Conservation (phyloP, 1,140 invertebrate species). For the Parapsyche elsis region DNA sequence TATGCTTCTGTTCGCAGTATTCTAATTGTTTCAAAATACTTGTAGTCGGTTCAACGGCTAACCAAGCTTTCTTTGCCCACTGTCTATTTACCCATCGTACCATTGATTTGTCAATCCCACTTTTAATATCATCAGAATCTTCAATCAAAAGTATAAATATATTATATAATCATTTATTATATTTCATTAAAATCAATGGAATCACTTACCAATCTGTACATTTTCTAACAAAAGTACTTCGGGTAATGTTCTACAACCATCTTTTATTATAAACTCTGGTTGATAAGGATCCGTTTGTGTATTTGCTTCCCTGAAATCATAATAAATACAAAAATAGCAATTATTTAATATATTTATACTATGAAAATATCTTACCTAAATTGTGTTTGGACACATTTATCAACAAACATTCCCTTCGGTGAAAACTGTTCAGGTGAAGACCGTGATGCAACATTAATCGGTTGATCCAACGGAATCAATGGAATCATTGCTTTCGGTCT, state of each 20-base stretch:
- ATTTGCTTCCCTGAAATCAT: constrained; percentile 16
- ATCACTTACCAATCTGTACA: constrained; percentile 23
- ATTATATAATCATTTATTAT: background rate
- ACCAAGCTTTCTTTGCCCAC: constrained; percentile 30
- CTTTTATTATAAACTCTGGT: constrained; percentile 35
- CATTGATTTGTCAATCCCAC: constrained; percentile 22
- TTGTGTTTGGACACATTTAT: constrained; percentile 25
- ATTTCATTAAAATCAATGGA: constrained; percentile 14
- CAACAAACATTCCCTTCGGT: constrained; percentile 23
- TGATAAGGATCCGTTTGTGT: constrained; percentile 40
- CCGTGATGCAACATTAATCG: background rate
- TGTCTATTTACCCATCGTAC: constrained; percentile 34
- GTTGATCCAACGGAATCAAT: background rate
- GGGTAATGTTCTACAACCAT: constrained; percentile 17
- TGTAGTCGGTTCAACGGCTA: constrained; percentile 13
- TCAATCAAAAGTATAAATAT: background rate
- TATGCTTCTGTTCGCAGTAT: constrained; percentile 21
- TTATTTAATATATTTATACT: no score
- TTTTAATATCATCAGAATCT: constrained; percentile 27
- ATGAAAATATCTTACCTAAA: constrained; percentile 29
- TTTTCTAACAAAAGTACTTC: constrained; percentile 35
- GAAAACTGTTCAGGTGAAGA: constrained; percentile 27
- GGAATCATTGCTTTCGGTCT: constrained; percentile 17
- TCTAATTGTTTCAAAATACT: constrained; percentile 38
- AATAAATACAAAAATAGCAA: background rate